Evolutionary conservation across 2,888 invertebrate genomes (phyloP), one percentile per base, ranked within the genome.

Genomic region (Cerceris ruficornis): DNA sequence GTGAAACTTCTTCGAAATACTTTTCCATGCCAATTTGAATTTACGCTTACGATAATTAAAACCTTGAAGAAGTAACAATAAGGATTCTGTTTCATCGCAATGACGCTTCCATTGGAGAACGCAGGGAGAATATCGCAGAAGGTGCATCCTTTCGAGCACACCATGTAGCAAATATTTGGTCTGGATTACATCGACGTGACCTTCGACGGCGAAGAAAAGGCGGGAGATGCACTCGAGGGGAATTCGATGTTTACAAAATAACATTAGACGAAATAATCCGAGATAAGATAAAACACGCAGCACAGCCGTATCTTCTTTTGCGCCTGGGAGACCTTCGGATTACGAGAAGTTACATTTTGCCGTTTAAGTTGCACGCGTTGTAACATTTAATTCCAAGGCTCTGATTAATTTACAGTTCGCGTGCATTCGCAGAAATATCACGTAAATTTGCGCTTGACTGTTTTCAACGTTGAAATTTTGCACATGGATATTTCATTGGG

Each of bases 381-480:
- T 17, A 64, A 14, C 58, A 41, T 64, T 66, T 61, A 65, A 75
- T 72, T 54, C 60, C 54, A 54, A n/a, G 41, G 55, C 55, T 15
- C 67, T 67, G 66, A 72, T 72, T 67, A 60, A 72, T 60, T 60
- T 61, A 28, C 62, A 57, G 57, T 58, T 64, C 14, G 43, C 17
- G 8, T 57, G 49, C 17, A 46, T 58, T 55, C 68, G 28, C 52
- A 67, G 15, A 54, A 55, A 72, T 54, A 4, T 28, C 4, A 28
- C 28, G 28, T 2, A n/a, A n/a, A n/a, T n/a, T n/a, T n/a, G n/a
- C n/a, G n/a, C n/a, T n/a, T n/a, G n/a, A n/a, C n/a, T n/a, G n/a
- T n/a, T n/a, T n/a, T n/a, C n/a, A n/a, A n/a, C n/a, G n/a, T n/a
- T n/a, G n/a, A n/a, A n/a, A n/a, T n/a, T n/a, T n/a, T n/a, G n/a